Percentiles rank a stretch among this genome's conserved stretches.
These are phyloP conservation scores for Steinernema hermaphroditum DNA, from an alignment of 2,888 invertebrate species.

Conservation along the genomic window DNA sequence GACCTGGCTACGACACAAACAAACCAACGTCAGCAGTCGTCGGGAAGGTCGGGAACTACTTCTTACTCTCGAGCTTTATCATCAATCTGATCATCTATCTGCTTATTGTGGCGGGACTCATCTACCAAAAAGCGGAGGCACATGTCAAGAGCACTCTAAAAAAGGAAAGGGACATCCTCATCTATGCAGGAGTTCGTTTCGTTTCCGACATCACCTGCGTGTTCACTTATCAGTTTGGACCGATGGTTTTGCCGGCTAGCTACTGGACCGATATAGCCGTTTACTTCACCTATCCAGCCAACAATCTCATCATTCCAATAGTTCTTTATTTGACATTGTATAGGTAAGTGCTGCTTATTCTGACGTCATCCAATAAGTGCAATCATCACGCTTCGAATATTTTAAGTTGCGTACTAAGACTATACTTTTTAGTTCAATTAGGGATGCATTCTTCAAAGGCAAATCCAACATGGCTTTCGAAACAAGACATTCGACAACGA, in stretches of 20 bases:
- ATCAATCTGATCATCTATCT: not conserved
- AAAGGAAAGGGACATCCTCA: conserved; percentile 15
- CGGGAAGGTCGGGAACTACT: conserved; percentile 3
- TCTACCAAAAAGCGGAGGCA: not conserved
- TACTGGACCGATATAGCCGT: conserved; percentile 17
- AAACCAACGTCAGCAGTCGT: not conserved
- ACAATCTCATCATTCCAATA: not conserved
- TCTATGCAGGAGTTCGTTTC: not conserved
- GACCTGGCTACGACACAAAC: conserved; percentile 1
- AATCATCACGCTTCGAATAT: no score
- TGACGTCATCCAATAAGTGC: no score
- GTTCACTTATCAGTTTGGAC: conserved; percentile 7
- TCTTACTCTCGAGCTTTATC: not conserved
- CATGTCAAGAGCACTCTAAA: not conserved
- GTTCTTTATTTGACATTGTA: not conserved
- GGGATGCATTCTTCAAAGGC: no score
- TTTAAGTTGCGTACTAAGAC: no score
- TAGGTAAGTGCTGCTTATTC: not conserved
- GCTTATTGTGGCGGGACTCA: not conserved
- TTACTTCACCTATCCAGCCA: not conserved
- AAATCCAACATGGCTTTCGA: no score
- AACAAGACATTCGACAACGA: no score
- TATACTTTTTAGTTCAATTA: no score
- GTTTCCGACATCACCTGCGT: not conserved
- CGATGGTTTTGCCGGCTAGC: not conserved